Evolutionary conservation across 2,888 invertebrate species (phyloP), one percentile per base, ranked within the genome.

Genomic region (Mylabris sibirica): DNA sequence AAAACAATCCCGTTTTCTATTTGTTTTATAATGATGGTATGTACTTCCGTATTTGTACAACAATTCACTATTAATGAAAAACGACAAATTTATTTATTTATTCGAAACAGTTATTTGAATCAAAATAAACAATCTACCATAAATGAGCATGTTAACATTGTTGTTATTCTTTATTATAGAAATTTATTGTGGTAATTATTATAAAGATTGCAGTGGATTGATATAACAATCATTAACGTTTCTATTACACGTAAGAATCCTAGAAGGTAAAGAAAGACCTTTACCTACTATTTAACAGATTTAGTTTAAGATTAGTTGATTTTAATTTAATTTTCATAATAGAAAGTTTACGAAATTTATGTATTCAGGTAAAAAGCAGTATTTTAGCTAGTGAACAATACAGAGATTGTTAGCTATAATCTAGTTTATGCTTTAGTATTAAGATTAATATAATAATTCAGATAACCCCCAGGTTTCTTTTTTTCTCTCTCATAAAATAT

Each of bases 61-160:
- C 30, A 30, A 30, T 30, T 30, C 2, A 30, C 30, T 30, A 3
- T 38, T 12, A 38, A 38, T 12, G 8, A 38, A n/a, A 41, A 41
- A 41, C 14, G 5, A 17, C 17, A 44, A 6, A 14, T 2, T n/a
- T n/a, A 44, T 44, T 44, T 17, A 44, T 44, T 17, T 44, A n/a
- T 17, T 44, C n/a, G 0, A 17, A 44, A 44, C n/a, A n/a, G 44
- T n/a, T 6, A 44, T 44, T 44, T 17, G 1, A 44, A 41, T 41
- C 41, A 6, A 41, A 41, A 41, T 41, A 41, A n/a, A 41, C 41
- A 41, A 44, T 44, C 44, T 44, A n/a, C n/a, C n/a, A n/a, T n/a
- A 44, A 44, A 44, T 44, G 17, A 8, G 17, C 44, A 44, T 44
- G 44, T 44, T 44, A 44, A 44, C 44, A 17, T 44, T 44, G 44